Conservation (phyloP, 2,113 vertebrate species). For the Naja naja region DNA sequence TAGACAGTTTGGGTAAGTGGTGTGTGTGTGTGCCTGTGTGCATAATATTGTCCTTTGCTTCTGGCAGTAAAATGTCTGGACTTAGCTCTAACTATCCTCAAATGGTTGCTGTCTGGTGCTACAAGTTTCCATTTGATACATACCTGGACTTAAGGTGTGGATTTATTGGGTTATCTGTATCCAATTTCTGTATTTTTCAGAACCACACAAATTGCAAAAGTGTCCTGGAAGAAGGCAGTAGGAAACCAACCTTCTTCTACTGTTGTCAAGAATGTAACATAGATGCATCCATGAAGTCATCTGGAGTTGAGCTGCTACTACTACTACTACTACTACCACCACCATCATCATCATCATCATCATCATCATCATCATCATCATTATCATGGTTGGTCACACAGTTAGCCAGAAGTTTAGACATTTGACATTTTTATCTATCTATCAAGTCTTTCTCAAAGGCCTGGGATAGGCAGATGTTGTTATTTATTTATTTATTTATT, state of each 20-base stretch:
- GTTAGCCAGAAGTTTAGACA: not conserved
- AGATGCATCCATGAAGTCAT: not conserved
- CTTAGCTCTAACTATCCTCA: not conserved
- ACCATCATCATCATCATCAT: too few species aligned
- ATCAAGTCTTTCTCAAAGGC: not conserved
- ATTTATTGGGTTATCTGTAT: not conserved
- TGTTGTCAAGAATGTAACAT: not conserved
- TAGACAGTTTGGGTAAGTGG: not conserved
- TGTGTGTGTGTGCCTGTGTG: not conserved
- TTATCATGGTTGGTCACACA: not conserved
- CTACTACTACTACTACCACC: not conserved
- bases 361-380: too few species aligned
- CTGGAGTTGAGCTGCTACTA: not conserved
- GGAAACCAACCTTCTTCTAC: not conserved
- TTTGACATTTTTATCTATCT: not conserved
- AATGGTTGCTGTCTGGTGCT: not conserved
- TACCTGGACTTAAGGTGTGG: not conserved
- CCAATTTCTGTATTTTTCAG: not conserved
- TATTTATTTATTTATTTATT: too few species aligned
- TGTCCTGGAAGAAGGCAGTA: not conserved
- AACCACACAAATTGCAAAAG: not conserved
- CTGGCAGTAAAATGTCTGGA: not conserved
- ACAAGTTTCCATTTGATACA: not conserved
- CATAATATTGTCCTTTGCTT: not conserved
- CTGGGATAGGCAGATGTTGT: not conserved